Percentiles rank a stretch among this genome's conserved stretches.
Conservation (phyloP, 2,888 invertebrate species). For the Unio pictorum region DNA sequence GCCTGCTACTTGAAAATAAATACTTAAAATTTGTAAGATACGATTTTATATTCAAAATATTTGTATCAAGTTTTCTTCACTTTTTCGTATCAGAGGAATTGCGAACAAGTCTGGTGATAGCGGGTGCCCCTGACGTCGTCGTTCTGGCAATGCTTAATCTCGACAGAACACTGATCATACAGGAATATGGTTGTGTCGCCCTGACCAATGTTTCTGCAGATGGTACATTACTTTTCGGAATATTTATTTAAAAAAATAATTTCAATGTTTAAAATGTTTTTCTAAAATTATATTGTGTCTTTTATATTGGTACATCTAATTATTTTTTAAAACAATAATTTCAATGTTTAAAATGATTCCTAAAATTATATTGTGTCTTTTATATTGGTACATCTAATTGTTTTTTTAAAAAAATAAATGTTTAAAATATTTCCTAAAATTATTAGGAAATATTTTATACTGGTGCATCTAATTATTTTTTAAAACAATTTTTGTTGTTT, state of each 20-base stretch:
- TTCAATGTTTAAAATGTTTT: not conserved
- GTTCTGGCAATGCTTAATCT: slow-evolving; percentile 52
- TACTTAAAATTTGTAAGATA: not conserved
- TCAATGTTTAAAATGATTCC: not conserved
- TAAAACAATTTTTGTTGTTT: too few relatives aligned
- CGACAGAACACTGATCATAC: slow-evolving; percentile 37
- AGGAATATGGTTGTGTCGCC: slow-evolving; percentile 52
- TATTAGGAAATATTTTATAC: too few relatives aligned
- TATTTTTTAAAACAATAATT: not conserved
- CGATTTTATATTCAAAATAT: not conserved
- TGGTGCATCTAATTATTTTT: too few relatives aligned
- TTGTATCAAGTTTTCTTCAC: not conserved
- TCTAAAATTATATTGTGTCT: too few relatives aligned
- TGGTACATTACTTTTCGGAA: slow-evolving; percentile 20
- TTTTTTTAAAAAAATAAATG: too few relatives aligned
- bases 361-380: too few relatives aligned
- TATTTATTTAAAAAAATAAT: not conserved
- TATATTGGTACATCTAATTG: too few relatives aligned
- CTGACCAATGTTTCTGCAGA: slow-evolving; percentile 59
- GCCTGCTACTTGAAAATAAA: not conserved
- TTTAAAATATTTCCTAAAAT: too few relatives aligned
- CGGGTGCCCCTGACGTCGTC: slow-evolving; percentile 46
- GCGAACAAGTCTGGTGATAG: slow-evolving; percentile 38
- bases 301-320: too few relatives aligned
- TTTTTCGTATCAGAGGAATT: slow-evolving; percentile 34